These are phyloP conservation scores for Caenorhabditis brenneri DNA, from an alignment of 1,140 invertebrate genomes.

Conservation along the genomic window DNA sequence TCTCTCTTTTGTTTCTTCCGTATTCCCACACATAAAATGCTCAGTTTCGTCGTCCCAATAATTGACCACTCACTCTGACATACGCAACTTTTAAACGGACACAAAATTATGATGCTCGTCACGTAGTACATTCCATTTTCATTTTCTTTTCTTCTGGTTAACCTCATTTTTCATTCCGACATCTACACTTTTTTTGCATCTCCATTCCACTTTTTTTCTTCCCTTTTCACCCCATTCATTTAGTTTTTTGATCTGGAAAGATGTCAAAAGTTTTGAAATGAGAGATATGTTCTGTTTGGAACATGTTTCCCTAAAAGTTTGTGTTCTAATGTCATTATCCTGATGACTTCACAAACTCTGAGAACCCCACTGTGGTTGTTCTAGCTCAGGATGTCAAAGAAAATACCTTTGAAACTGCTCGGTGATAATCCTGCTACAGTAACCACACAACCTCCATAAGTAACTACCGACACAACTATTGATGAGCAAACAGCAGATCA, in stretches of 20 bases:
- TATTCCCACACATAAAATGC: neutral
- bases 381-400: no score
- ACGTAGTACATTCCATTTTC: conserved; percentile 25
- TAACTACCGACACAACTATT: no score
- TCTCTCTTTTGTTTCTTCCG: neutral
- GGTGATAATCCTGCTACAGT: no score
- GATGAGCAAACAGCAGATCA: no score
- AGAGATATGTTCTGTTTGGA: no score
- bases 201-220: neutral
- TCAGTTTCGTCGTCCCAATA: neutral
- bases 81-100: neutral
- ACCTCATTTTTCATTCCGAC: conserved; percentile 26
- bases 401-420: no score
- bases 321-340: no score
- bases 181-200: neutral
- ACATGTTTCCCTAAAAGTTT: no score
- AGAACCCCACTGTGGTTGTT: no score
- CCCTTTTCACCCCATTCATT: neutral
- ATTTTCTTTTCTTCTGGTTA: neutral
- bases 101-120: neutral
- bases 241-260: neutral
- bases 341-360: no score
- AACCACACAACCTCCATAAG: no score
- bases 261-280: no score
- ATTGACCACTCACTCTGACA: neutral